These are phyloP conservation scores for Theretra japonica DNA, from an alignment of 2,888 invertebrate genomes.

Conservation along the genomic window DNA sequence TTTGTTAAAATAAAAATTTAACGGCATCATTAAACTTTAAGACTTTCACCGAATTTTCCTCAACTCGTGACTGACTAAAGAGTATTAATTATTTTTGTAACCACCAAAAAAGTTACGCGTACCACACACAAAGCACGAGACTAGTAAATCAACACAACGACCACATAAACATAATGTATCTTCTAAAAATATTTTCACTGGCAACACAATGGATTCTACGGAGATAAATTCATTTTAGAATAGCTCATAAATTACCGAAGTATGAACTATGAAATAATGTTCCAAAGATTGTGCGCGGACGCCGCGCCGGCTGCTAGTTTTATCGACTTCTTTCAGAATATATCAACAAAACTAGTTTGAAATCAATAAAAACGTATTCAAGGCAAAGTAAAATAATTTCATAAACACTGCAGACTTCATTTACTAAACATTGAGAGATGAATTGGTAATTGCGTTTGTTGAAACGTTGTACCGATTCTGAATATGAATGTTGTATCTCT, in stretches of 20 bases:
- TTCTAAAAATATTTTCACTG: neutral
- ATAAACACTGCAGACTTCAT: too few relatives aligned
- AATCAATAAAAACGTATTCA: constrained; percentile 7
- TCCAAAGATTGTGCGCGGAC: neutral
- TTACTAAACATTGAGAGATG: neutral
- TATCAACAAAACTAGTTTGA: constrained; percentile 12
- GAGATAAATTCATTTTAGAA: neutral
- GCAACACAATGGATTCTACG: neutral
- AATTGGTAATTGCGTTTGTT: too few relatives aligned
- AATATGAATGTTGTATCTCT: too few relatives aligned
- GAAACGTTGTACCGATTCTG: too few relatives aligned
- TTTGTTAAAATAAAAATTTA: too few relatives aligned
- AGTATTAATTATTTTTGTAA: neutral
- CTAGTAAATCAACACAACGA: neutral
- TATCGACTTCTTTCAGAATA: constrained; percentile 9
- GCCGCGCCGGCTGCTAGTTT: constrained; percentile 20
- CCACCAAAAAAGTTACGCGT: neutral
- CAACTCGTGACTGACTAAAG: neutral
- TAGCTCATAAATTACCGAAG: constrained; percentile 15
- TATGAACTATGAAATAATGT: constrained; percentile 8
- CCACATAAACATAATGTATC: neutral
- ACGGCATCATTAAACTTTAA: too few relatives aligned
- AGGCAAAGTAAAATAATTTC: neutral
- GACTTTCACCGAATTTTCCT: neutral
- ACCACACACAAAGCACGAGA: neutral